Evolutionary conservation across 2,797 vertebrate genomes (phyloP).

Genomic region (Astyanax mexicanus): DNA sequence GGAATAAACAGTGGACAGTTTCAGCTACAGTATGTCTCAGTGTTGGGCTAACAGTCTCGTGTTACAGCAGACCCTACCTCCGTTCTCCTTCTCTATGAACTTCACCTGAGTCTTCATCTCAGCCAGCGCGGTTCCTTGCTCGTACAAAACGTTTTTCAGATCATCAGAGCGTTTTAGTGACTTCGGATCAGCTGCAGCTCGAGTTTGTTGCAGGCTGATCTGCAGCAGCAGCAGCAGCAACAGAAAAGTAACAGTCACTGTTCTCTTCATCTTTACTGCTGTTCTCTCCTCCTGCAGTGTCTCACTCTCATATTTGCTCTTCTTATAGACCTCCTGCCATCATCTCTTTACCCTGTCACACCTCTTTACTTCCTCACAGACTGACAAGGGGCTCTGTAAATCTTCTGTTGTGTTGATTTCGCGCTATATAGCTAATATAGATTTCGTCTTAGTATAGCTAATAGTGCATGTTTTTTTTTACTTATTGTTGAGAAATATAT

Average conservation of each 20-base stretch:
- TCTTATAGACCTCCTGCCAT: not conserved
- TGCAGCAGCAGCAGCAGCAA: not conserved
- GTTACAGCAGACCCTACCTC: not conserved
- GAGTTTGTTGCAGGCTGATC: not conserved
- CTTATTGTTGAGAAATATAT: too few species aligned
- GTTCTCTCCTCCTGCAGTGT: not conserved
- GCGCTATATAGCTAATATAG: too few species aligned
- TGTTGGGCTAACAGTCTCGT: too few species aligned
- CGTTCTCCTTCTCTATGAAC: not conserved
- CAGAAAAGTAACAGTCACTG: not conserved
- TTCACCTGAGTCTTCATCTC: not conserved
- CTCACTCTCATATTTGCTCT: not conserved
- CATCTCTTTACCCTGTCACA: too few species aligned
- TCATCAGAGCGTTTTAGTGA: not conserved
- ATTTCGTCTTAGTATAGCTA: too few species aligned
- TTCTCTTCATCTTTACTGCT: constrained; percentile 1
- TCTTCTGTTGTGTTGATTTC: too few species aligned
- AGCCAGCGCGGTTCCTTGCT: not conserved
- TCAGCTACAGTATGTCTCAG: too few species aligned
- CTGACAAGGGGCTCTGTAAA: too few species aligned
- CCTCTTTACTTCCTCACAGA: too few species aligned
- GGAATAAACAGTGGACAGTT: too few species aligned
- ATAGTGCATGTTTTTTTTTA: too few species aligned
- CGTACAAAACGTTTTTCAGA: not conserved
- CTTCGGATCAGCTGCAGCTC: not conserved